Evolutionary conservation across 2,888 invertebrate species (phyloP), one percentile per base, ranked within the genome.

Genomic region (Mactromeris polynyma): DNA sequence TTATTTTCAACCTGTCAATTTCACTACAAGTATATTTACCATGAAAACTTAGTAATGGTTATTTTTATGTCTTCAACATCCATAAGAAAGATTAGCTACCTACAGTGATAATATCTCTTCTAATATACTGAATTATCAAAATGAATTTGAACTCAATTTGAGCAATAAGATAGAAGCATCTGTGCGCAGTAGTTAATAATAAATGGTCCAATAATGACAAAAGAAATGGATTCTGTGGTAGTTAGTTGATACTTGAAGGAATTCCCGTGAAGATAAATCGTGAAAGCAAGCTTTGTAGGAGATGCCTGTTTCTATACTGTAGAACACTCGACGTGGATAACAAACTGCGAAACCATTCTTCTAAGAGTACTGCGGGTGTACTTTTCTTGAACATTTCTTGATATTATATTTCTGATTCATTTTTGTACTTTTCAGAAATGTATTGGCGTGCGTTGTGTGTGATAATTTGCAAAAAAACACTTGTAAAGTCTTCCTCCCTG

Each of bases 111-210:
- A n/a, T 79, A 89, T 84, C 89, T 36, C n/a, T 85, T 81, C 82
- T 85, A 89, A 89, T 89, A 87, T 85, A 31, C 64, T 58, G 85
- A 87, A 89, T 89, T 89, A 89, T 87, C 84, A 89, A 87, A 89
- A 89, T 89, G 89, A 89, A 89, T 89, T 89, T 89, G 89, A 89
- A 89, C 89, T 89, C 87, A 83, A 85, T 85, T 69, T 80, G 89
- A 84, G 80, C 83, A 69, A 80, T 86, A 81, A 80, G 17, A 19
- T 21, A 31, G 19, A 51, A 82, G 73, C 86, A 86, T 86, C 79
- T 80, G 86, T 81, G 46, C 26, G 40, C 40, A 36, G 86, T 89
- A 86, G 69, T 83, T 83, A 9, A 83, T 83, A 83, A 84, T 89
- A 84, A 86, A 89, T 84, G 86, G 83, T n/a, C 31, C 69, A 81